Evolutionary conservation across 2,888 invertebrate genomes (phyloP).

Genomic region (Calliphora vomitoria): DNA sequence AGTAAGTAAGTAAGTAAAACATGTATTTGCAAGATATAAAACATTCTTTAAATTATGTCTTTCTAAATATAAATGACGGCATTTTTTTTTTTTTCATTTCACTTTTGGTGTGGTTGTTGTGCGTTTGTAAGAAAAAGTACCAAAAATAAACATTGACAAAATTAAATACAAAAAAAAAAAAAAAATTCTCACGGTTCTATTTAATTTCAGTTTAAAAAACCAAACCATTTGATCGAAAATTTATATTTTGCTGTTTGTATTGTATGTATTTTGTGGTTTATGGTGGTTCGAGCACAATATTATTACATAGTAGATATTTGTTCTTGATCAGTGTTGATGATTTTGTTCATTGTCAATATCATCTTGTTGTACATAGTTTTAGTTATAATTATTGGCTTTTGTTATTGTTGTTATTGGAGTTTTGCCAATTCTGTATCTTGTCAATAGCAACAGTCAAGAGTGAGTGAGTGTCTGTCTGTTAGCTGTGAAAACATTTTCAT

Average conservation of each 20-base stretch:
- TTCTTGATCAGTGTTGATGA: constrained; percentile 33
- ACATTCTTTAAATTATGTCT: constrained; percentile 50
- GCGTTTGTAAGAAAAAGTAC: constrained; percentile 25
- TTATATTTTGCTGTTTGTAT: constrained; percentile 21
- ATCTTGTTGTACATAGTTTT: constrained; percentile 31
- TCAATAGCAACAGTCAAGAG: constrained; percentile 17
- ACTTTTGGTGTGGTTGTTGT: neutral
- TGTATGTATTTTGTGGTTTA: constrained; percentile 21
- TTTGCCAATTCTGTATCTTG: constrained; percentile 62
- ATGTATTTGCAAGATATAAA: constrained; percentile 59
- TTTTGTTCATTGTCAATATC: constrained; percentile 69
- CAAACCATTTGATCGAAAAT: constrained; percentile 32
- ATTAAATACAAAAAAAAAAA: constrained; percentile 8
- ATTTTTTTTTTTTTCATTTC: constrained; percentile 38
- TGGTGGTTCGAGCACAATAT: constrained; percentile 14
- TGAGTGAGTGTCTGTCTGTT: neutral
- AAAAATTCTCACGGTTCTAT: constrained; percentile 68
- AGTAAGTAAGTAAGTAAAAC: constrained; percentile 54
- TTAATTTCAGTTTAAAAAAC: constrained; percentile 42
- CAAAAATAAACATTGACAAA: constrained; percentile 52
- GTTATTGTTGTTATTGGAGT: constrained; percentile 55
- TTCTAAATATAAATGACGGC: constrained; percentile 65
- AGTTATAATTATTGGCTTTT: constrained; percentile 32
- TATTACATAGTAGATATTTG: constrained; percentile 4
- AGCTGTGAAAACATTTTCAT: constrained; percentile 57